Base-by-base conservation (phyloP, 30 jellyfish, hydroid and myxozoan species). In the Aurelia aurita region DNA sequence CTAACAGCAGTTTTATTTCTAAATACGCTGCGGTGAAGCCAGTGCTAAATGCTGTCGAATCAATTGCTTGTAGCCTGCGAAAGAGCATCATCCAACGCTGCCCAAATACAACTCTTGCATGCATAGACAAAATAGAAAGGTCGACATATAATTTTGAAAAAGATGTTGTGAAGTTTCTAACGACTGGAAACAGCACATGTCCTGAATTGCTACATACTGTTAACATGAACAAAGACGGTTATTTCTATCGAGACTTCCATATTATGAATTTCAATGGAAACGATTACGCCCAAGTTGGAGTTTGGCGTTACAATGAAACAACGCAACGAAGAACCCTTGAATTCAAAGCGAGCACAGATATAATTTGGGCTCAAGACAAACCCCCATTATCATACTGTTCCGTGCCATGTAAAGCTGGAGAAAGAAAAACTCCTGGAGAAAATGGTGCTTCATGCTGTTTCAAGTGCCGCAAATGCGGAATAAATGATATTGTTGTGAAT, bases 41-140 rank as follows among this genome's bases (percentile, higher is more conserved):
- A 3, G 69, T 85, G 31, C 35, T 65, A 29, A 54, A 26, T 25
- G 95, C 95, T 2, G 84, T 88, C 10, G 87, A 78, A 8, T 31
- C 90, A 11, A 32, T 74, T 39, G 92, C 49, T 0, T 88, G 97
- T 79, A 92, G 89, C 19, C 53, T 88, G 44, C 12, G 27, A 74
- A 73, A 16, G 86, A 74, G 43, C 45, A 58, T 7, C 5, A 53
- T 13, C 49, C 12, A n/a, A 32, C 51, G 53, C 80, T 88, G 97
- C 63, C 77, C 86, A 9, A 35, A 32, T 14, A 21, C 34, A 8
- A 12, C 29, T 1, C 19, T 31, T 13, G 2, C 26, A 39, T 74
- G 87, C 71, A 69, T 20, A 4, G 6, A 13, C 14, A 27, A 47
- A 2, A 60, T 75, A 18, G 72, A 19, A 32, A 44, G 65, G 23